Evolutionary conservation across 2,797 vertebrate species (phyloP).

Genomic region (Micrastur ruficollis): DNA sequence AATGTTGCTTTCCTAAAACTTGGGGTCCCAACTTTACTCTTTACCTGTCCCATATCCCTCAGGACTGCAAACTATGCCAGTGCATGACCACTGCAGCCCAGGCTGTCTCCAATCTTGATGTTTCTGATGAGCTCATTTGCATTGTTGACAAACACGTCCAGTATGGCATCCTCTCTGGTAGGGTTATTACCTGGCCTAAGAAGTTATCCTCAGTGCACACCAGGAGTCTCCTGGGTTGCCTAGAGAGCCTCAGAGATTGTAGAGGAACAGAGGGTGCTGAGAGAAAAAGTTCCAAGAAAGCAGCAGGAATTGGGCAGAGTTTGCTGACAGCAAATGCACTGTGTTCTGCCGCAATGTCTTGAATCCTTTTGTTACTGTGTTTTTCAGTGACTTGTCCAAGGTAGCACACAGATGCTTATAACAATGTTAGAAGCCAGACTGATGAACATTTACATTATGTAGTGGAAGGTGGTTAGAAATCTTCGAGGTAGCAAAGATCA

Average conservation of each 20-base stretch:
- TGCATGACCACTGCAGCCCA: not conserved
- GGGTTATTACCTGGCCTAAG: not conserved
- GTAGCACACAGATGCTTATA: not conserved
- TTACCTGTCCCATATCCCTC: not conserved
- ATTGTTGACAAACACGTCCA: not conserved
- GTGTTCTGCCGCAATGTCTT: not conserved
- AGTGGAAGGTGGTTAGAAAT: not conserved
- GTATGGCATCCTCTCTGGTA: accelerated
- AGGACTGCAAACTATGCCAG: not conserved
- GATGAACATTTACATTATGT: not conserved
- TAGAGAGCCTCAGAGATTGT: not conserved
- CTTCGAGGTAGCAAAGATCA: not conserved
- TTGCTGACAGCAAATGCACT: not conserved
- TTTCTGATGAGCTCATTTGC: not conserved
- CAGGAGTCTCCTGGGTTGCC: not conserved
- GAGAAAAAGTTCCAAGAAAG: not conserved
- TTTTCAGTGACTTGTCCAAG: not conserved
- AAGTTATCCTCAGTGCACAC: not conserved
- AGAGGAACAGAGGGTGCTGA: not conserved
- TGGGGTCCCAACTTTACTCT: not conserved
- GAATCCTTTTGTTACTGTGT: not conserved
- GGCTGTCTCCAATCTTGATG: not conserved
- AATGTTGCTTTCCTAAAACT: not conserved
- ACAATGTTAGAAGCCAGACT: not conserved
- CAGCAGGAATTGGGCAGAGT: not conserved